Conservation (phyloP, 2,113 vertebrate genomes). For the Zootoca vivipara region DNA sequence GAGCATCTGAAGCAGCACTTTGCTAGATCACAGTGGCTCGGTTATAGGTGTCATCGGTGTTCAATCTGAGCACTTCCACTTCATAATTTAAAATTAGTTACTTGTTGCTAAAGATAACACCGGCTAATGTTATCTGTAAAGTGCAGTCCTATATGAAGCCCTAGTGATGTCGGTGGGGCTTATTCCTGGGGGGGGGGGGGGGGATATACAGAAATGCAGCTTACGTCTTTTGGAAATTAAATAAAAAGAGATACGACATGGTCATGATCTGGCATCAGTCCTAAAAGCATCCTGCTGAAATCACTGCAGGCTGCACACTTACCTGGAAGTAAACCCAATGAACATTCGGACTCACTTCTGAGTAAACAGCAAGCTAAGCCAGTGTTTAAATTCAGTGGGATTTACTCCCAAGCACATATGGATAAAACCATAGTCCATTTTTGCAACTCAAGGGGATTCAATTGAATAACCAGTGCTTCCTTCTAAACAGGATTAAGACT, state of each 20-base stretch:
- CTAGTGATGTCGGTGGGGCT: not conserved
- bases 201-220: not conserved
- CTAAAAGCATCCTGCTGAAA: not conserved
- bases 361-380: not conserved
- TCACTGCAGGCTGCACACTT: not conserved
- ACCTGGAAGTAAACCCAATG: not conserved
- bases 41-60: not conserved
- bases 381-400: not conserved
- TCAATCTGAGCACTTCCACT: not conserved
- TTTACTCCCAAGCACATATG: not conserved
- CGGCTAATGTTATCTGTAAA: not conserved
- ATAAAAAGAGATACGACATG: not conserved
- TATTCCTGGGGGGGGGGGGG: not conserved
- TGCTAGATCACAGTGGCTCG: not conserved
- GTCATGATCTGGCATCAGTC: not conserved
- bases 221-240: not conserved
- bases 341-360: not conserved
- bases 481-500: not conserved
- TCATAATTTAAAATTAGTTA: not conserved
- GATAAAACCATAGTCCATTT: not conserved
- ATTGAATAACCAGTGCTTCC: not conserved
- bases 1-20: not conserved
- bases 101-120: not conserved
- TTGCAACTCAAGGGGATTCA: not conserved
- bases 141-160: not conserved